Evolutionary conservation across 2,888 invertebrate genomes (phyloP).

Genomic region (Leptinotarsa rubiginosa): DNA sequence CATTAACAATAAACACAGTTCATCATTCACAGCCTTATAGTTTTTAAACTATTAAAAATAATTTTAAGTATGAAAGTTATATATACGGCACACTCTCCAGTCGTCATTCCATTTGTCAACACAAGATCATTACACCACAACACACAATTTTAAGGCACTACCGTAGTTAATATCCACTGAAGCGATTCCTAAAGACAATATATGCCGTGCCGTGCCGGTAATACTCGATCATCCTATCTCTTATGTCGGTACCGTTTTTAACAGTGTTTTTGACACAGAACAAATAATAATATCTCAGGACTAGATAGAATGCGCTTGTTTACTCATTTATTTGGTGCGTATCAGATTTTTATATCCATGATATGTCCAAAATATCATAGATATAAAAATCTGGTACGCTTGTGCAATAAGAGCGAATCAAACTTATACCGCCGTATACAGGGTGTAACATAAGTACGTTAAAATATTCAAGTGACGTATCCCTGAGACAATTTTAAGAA

Average conservation of each 20-base stretch:
- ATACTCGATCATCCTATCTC: not conserved
- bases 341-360: too few species aligned
- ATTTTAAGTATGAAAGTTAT: conserved; percentile 56
- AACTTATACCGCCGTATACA: too few species aligned
- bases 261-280: too few species aligned
- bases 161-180: conserved; percentile 60
- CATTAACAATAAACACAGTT: conserved; percentile 55
- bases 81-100: conserved; percentile 56
- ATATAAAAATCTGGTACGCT: too few species aligned
- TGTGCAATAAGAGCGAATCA: too few species aligned
- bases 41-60: conserved; percentile 51
- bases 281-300: too few species aligned
- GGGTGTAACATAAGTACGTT: too few species aligned
- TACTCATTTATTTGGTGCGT: too few species aligned
- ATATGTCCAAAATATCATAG: too few species aligned
- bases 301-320: too few species aligned
- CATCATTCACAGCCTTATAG: conserved; percentile 62
- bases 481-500: too few species aligned
- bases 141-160: conserved; percentile 63
- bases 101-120: conserved; percentile 60
- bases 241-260: not conserved
- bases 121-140: conserved; percentile 25
- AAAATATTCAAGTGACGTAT: too few species aligned
- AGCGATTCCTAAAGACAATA: not conserved
- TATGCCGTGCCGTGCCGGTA: not conserved